These are phyloP conservation scores for Oxystoma pomonae DNA, from an alignment of 2,888 invertebrate genomes.

Conservation along the genomic window DNA sequence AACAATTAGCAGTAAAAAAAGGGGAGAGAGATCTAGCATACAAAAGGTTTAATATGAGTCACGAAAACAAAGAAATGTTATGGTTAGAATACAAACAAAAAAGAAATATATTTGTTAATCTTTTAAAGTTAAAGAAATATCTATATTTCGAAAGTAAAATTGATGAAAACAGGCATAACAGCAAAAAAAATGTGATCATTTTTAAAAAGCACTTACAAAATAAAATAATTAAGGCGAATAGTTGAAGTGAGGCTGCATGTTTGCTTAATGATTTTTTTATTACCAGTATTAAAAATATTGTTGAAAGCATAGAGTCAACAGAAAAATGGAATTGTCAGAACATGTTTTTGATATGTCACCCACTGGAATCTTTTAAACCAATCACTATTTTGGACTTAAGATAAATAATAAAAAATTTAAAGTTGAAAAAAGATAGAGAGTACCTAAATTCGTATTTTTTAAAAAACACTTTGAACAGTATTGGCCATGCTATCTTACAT, in stretches of 20 bases:
- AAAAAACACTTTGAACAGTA: slow-evolving; percentile 2
- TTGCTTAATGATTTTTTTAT: slow-evolving; percentile 3
- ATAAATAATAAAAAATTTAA: not conserved
- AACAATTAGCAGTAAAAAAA: not conserved
- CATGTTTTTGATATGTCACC: not conserved
- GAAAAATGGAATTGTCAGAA: slow-evolving; percentile 1
- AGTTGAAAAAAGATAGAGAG: not conserved
- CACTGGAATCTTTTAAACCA: not conserved
- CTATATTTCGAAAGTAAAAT: not conserved
- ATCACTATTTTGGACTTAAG: not conserved
- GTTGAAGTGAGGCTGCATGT: not conserved
- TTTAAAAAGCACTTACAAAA: no score
- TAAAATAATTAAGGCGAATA: not conserved
- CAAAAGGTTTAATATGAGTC: not conserved
- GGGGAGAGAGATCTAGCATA: not conserved
- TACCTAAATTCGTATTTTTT: no score
- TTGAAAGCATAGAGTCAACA: not conserved
- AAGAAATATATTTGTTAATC: not conserved
- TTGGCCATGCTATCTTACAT: not conserved
- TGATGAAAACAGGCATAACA: slow-evolving; percentile 3
- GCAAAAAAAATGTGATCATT: no score
- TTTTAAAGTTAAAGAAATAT: slow-evolving; percentile 5
- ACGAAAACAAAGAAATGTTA: not conserved
- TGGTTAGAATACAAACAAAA: not conserved
- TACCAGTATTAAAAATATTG: slow-evolving; percentile 1